Evolutionary conservation across 1,140 invertebrate genomes (phyloP), one percentile per base, ranked within the genome.

Genomic region (Drosophila neocordata): DNA sequence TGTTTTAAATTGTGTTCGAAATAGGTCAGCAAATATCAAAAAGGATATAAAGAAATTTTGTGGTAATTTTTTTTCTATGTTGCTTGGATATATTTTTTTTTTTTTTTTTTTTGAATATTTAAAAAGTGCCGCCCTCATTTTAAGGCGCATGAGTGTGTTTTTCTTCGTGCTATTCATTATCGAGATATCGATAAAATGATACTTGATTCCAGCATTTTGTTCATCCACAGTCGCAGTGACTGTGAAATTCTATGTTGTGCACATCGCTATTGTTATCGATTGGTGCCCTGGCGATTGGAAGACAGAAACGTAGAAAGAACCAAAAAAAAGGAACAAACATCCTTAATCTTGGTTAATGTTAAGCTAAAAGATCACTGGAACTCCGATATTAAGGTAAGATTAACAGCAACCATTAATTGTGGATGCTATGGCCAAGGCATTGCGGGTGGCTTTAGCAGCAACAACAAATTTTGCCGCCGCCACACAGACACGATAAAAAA

Each of bases 311-410:
- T 68, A 67, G 57, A 59, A 56, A 51, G 58, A 61, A 52, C 67
- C 60, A 74, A 75, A 74, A 65, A 75, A 74, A 74, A 67, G 27
- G 48, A 44, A 68, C 34, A 68, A 35, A 57, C 60, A 68, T 52
- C 35, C 75, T 82, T 79, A 75, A 81, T 85, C 18, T 48, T 48
- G 18, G 41, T 48, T 78, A 85, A 87, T 87, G 79, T 88, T 88
- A 78, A 88, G 78, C 56, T 83, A 75, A 87, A 88, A 82, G 78
- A 87, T 74, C 78, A 78, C 22, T 48, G 15, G 15, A 75, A 80
- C 71, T 41, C 70, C 55, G 64, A 78, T 69, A 65, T 75, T 82
- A 82, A 87, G 78, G 82, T 85, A 77, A 78, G 78, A 48, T 11
- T 48, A 1, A 20, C 7, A 20, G 4, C 15, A 48, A 9, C 1